These are phyloP conservation scores for Hylaeus volcanicus DNA, from an alignment of 1,140 invertebrate species.

Conservation along the genomic window DNA sequence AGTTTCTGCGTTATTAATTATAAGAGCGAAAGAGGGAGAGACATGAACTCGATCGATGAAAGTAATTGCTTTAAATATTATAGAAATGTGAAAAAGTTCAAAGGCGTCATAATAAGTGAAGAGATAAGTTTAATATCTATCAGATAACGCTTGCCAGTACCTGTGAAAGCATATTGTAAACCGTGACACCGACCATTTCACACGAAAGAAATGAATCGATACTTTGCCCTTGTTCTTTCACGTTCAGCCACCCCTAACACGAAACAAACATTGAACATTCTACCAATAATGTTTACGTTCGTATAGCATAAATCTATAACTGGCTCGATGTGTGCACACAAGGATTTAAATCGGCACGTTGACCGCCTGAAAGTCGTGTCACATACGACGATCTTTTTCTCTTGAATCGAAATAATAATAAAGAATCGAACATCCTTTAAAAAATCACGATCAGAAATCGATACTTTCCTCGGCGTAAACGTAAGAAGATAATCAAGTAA, in stretches of 20 bases:
- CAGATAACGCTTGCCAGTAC: not conserved
- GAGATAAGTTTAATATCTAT: no score
- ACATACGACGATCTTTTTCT: no score
- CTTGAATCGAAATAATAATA: no score
- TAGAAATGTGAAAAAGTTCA: no score
- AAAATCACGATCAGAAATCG: not conserved
- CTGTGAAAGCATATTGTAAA: not conserved
- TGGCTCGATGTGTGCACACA: no score
- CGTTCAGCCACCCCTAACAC: slow-evolving; percentile 10
- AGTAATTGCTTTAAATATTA: no score
- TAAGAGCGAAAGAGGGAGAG: not conserved
- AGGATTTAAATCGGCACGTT: no score
- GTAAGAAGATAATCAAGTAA: not conserved
- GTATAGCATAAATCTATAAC: no score
- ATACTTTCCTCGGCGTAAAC: not conserved
- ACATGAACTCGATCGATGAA: slow-evolving; percentile 7
- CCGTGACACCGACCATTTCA: slow-evolving; percentile 9
- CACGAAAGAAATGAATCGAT: slow-evolving; percentile 36
- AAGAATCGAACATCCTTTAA: not conserved
- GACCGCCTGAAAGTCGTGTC: no score
- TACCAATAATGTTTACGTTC: no score
- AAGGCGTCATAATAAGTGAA: no score
- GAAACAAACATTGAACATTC: slow-evolving; percentile 5
- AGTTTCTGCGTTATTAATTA: not conserved
- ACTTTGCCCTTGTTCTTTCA: slow-evolving; percentile 2